Evolutionary conservation across 1,140 invertebrate genomes (phyloP).

Genomic region (Streblospio benedicti): DNA sequence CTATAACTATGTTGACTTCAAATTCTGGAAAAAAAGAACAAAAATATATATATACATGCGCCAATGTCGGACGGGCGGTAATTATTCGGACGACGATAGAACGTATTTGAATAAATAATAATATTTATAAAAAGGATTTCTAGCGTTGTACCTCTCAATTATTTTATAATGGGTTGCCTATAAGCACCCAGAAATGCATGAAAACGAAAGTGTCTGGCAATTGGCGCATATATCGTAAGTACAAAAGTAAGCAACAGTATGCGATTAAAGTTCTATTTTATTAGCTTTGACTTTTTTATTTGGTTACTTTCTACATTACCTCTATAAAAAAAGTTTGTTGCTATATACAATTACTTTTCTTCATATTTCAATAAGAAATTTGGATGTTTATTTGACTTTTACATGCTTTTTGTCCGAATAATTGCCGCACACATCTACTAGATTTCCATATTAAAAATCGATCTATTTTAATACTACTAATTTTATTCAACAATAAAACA

Average conservation of each 20-base stretch:
- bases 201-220: not conserved
- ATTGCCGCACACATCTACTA: not conserved
- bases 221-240: too few species aligned
- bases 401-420: not conserved
- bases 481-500: not conserved
- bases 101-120: too few species aligned
- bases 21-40: conserved; percentile 70
- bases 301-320: too few species aligned
- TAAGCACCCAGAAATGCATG: not conserved
- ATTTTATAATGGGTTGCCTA: not conserved
- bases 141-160: not conserved
- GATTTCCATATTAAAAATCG: not conserved
- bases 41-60: conserved; percentile 8
- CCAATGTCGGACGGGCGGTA: too few species aligned
- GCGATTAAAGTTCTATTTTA: too few species aligned
- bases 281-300: too few species aligned
- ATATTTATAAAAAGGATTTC: not conserved
- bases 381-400: not conserved
- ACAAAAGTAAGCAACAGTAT: too few species aligned
- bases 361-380: not conserved
- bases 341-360: not conserved
- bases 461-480: not conserved
- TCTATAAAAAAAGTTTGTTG: not conserved
- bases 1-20: conserved; percentile 85
- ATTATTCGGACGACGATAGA: too few species aligned